Evolutionary conservation across 2,888 invertebrate genomes (phyloP), one percentile per base, ranked within the genome.

Genomic region (Rotaria macrura): DNA sequence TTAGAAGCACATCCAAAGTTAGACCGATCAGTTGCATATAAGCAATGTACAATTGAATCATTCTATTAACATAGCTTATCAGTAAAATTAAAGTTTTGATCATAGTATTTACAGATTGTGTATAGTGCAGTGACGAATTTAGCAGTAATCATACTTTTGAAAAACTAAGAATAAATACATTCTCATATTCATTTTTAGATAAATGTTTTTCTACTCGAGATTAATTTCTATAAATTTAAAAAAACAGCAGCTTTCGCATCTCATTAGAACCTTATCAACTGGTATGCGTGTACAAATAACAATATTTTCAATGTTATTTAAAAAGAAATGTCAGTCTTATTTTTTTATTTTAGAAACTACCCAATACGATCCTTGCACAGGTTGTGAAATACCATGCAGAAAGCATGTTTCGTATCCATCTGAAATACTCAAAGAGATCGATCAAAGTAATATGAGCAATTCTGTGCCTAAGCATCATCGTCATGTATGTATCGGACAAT

Each of bases 401-500:
- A 43, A 25, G n/a, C 79, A 79, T 79, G 43, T n/a, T 7, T 7
- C 40, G 10, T 79, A 79, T 79, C 79, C 79, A 40, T 25, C 10
- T 0, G 79, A 79, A 79, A 79, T 79, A 12, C 10, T 43, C 4
- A 25, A 40, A 43, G 1, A 79, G 20, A 79, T 79, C 5, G 79
- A 79, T 79, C 79, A 43, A 25, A n/a, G 43, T 43, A 43, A 43
- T n/a, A 79, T 79, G 79, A 43, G 3, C n/a, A 43, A 43, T n/a
- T 79, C 79, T 4, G 79, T 79, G 9, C n/a, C 25, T 43, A 43
- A 40, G 25, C 40, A 79, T 79, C 43, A 17, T n/a, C 79, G 79
- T 43, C 79, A 79, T 79, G 10, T 79, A 79, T 79, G 79, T 79
- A 79, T 79, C 43, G 43, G 43, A n/a, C 79, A 79, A 43, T n/a